These are phyloP conservation scores for Dryococelus australis DNA, from an alignment of 2,888 invertebrate species.

Conservation along the genomic window DNA sequence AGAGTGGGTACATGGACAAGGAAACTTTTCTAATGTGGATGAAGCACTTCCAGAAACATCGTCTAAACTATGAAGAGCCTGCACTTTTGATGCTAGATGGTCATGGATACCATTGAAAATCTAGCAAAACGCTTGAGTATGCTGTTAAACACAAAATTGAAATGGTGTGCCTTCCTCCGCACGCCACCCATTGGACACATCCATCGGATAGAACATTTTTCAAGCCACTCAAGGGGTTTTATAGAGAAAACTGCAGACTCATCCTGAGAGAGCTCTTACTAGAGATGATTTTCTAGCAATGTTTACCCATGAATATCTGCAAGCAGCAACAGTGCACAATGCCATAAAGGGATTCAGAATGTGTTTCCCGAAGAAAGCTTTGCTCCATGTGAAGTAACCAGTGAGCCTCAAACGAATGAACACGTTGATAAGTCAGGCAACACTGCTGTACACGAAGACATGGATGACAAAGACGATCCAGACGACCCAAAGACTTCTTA, in stretches of 20 bases:
- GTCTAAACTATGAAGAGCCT: constrained; percentile 18
- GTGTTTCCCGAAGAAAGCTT: constrained; percentile 20
- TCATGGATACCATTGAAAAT: constrained; percentile 2
- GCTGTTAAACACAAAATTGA: constrained; percentile 20
- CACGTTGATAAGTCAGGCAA: background rate
- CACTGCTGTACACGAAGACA: background rate
- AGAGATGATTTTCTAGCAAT: constrained; percentile 22
- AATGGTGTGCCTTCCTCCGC: constrained; percentile 20
- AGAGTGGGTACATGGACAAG: too few relatives aligned
- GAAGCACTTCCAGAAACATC: constrained; percentile 22
- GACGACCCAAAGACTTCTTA: background rate
- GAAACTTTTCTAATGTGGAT: constrained; percentile 25
- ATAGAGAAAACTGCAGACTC: too few relatives aligned
- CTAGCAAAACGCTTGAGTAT: constrained; percentile 25
- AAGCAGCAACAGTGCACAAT: constrained; percentile 19
- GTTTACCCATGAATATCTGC: constrained; percentile 11
- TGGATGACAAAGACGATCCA: constrained; percentile 23
- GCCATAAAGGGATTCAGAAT: constrained; percentile 23
- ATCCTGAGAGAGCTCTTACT: too few relatives aligned
- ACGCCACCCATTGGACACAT: constrained; percentile 20
- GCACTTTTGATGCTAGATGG: constrained; percentile 24
- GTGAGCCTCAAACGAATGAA: background rate
- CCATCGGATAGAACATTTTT: background rate
- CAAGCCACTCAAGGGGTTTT: too few relatives aligned
- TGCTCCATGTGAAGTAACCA: constrained; percentile 3